Conservation (phyloP, 37 sponge, comb jelly and placozoan species). For the Spongia lamella region DNA sequence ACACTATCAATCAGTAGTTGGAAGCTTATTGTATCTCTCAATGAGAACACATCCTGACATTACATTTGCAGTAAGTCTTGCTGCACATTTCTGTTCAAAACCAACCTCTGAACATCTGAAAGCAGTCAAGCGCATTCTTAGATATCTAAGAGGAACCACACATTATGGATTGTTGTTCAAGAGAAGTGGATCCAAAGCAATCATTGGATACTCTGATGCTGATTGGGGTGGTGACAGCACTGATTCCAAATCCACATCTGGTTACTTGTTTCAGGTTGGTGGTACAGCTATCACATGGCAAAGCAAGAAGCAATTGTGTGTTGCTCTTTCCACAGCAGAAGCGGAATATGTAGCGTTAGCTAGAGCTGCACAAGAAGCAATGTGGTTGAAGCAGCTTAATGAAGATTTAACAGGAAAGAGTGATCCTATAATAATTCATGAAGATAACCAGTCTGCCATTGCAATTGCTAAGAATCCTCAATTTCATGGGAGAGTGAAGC, state of each 20-base stretch:
- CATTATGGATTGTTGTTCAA: slow-evolving; percentile 29
- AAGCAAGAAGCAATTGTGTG: too few species aligned
- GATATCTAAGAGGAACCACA: slow-evolving; percentile 44
- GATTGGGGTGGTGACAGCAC: slow-evolving; percentile 29
- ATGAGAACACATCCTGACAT: too few species aligned
- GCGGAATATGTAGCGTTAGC: slow-evolving; percentile 55
- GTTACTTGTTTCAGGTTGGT: slow-evolving; percentile 41
- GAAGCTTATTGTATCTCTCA: too few species aligned
- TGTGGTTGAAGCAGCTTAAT: too few species aligned
- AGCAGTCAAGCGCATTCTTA: slow-evolving; percentile 39
- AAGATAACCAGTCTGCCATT: slow-evolving; percentile 63
- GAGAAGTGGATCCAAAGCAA: not conserved
- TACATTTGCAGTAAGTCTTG: slow-evolving; percentile 43
- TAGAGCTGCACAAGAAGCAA: slow-evolving; percentile 53
- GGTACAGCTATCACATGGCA: slow-evolving; percentile 38
- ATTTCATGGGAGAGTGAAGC: slow-evolving; percentile 53
- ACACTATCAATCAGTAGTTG: slow-evolving; percentile 38
- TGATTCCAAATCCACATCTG: slow-evolving; percentile 31
- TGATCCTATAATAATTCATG: slow-evolving; percentile 44
- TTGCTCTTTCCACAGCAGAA: too few species aligned
- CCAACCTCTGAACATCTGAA: slow-evolving; percentile 44
- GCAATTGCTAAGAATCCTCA: slow-evolving; percentile 48
- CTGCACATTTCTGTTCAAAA: slow-evolving; percentile 35
- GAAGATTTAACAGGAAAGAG: slow-evolving; percentile 4
- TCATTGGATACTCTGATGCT: slow-evolving; percentile 56